A percentile compares a stretch with the other conserved stretches of the same genome.
These are phyloP conservation scores for Argyrosomus japonicus DNA, from an alignment of 2,113 vertebrate genomes.

Conservation along the genomic window DNA sequence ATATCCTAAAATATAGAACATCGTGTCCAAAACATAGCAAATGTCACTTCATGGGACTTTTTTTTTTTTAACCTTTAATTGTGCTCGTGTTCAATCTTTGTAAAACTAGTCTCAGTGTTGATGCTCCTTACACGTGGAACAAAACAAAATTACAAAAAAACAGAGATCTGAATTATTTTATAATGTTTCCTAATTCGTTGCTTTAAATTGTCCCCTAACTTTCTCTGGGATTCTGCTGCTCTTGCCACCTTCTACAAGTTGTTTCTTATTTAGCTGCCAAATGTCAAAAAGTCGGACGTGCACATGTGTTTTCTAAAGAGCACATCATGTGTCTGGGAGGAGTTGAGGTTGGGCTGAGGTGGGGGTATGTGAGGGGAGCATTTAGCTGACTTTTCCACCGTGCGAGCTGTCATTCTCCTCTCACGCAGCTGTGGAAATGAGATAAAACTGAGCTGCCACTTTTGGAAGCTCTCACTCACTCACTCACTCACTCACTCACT, in stretches of 20 bases:
- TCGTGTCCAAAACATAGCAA: not conserved
- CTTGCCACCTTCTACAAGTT: not conserved
- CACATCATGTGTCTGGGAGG: conserved; percentile 66
- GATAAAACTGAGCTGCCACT: conserved; percentile 67
- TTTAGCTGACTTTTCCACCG: conserved; percentile 80
- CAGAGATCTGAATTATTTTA: not conserved
- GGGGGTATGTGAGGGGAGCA: conserved; percentile 67
- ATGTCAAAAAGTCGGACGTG: conserved; percentile 12
- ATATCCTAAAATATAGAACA: too few species aligned
- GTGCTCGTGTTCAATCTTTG: not conserved
- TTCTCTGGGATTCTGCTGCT: not conserved
- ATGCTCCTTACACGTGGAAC: not conserved
- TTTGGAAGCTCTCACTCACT: conserved; percentile 56
- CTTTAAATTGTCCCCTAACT: not conserved
- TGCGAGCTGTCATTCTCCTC: conserved; percentile 67
- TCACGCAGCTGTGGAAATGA: conserved; percentile 69
- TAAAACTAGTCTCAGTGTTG: not conserved
- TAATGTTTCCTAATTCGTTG: not conserved
- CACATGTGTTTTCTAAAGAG: conserved; percentile 26
- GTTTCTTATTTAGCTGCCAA: not conserved
- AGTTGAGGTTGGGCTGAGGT: conserved; percentile 72
- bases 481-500: too few species aligned
- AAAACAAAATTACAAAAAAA: not conserved
- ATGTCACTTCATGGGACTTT: not conserved
- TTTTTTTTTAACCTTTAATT: not conserved